These are phyloP conservation scores for Scomber scombrus DNA, from an alignment of 2,113 vertebrate species.

Conservation along the genomic window DNA sequence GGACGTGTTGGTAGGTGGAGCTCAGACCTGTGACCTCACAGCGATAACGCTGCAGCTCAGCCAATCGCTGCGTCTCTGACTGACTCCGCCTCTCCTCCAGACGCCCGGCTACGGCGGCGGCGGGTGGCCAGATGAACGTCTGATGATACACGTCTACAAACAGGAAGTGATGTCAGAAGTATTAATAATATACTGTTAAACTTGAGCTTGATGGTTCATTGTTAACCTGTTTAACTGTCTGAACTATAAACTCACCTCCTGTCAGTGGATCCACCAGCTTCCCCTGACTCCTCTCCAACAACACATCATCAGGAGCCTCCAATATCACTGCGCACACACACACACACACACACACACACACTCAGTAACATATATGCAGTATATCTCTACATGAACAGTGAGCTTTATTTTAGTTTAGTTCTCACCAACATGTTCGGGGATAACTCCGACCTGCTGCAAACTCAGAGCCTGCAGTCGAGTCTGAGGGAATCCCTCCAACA, in stretches of 20 bases:
- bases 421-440: constrained; percentile 90
- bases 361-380: neutral
- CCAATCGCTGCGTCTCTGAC: constrained; percentile 78
- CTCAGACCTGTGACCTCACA: constrained; percentile 84
- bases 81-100: constrained; percentile 72
- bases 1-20: constrained; percentile 81
- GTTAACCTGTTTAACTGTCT: too few species aligned
- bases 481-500: constrained; percentile 91
- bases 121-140: constrained; percentile 87
- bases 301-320: constrained; percentile 87
- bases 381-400: too few species aligned
- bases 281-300: constrained; percentile 89
- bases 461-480: constrained; percentile 87
- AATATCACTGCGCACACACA: constrained; percentile 86
- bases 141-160: constrained; percentile 91
- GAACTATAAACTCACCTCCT: constrained; percentile 83
- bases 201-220: too few species aligned
- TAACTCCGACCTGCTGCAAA: constrained; percentile 88
- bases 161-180: constrained; percentile 43
- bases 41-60: constrained; percentile 82
- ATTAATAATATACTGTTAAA: neutral
- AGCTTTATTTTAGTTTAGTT: neutral
- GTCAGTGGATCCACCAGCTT: constrained; percentile 89
- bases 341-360: constrained; percentile 35
- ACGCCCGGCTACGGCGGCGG: constrained; percentile 72